Evolutionary conservation across 2,888 invertebrate species (phyloP), one percentile per base, ranked within the genome.

Genomic region (Oligia latruncula): DNA sequence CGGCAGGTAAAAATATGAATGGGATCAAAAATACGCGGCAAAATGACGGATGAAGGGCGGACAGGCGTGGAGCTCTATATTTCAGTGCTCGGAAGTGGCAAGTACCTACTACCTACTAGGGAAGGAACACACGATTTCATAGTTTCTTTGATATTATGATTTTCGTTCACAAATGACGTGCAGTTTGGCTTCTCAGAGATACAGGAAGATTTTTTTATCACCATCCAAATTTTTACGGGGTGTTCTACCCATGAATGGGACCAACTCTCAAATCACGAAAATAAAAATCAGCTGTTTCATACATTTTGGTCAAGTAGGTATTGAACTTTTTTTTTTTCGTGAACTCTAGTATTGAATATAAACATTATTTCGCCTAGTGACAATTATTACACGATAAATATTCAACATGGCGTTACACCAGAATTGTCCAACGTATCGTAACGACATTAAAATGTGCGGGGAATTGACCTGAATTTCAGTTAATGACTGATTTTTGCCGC

Each of bases 1-100:
- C 35, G 66, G 46, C 66, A 86, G 82, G 72, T 81, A 83, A 74
- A 83, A 82, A 58, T 86, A 85, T 81, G 86, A 83, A 81, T 81
- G 62, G 58, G 43, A 80, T 85, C 74, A 73, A 77, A 80, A 76
- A 81, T 81, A 70, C 43, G 40, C 35, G 20, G 71, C 17, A 15
- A 84, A 72, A 72, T 84, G 64, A 60, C 71, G 55, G 29, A 64
- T 58, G 84, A 72, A 23, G 40, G 52, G 49, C 17, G 23, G n/a
- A 55, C 23, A n/a, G 40, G 6, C 23, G 49, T 68, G 15, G 35
- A 52, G 35, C 52, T 68, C 46, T 75, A 75, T 73, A 72, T 85
- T 62, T 66, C 15, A 72, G n/a, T n/a, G 62, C 60, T 55, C 15
- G 4, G 15, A 66, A 55, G 5, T 71, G n/a, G n/a, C 40, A 4